Evolutionary conservation across 2,888 invertebrate species (phyloP).

Genomic region (Dilophus febrilis): DNA sequence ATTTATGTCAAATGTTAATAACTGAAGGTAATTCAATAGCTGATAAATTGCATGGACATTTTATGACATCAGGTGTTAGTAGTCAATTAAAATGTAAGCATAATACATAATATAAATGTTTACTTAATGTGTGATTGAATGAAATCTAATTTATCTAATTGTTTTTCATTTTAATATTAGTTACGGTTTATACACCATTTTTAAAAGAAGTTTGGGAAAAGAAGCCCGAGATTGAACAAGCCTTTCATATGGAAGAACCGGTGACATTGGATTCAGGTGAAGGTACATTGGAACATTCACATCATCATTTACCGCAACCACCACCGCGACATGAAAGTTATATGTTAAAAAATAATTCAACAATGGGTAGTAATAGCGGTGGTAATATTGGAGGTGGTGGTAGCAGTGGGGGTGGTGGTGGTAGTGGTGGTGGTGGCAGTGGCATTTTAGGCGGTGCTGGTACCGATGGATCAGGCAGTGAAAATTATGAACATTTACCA

Average conservation of each 20-base stretch:
- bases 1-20: conserved; percentile 74
- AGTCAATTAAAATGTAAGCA: conserved; percentile 70
- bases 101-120: background rate
- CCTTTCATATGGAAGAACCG: conserved; percentile 72
- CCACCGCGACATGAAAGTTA: conserved; percentile 67
- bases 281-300: conserved; percentile 52
- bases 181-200: conserved; percentile 88
- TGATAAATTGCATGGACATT: conserved; percentile 75
- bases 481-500: conserved; percentile 47
- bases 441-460: conserved; percentile 13
- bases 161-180: conserved; percentile 29
- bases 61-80: conserved; percentile 75
- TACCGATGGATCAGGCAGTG: conserved; percentile 39
- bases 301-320: conserved; percentile 38
- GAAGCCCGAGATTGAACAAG: conserved; percentile 85
- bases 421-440: too few species aligned
- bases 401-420: too few species aligned
- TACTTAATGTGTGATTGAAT: conserved; percentile 1
- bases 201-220: conserved; percentile 94
- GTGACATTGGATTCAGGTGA: conserved; percentile 44
- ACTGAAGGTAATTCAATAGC: conserved; percentile 88
- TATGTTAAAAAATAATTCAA: conserved; percentile 50
- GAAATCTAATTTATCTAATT: conserved; percentile 1
- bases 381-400: too few species aligned
- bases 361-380: conserved; percentile 12